Evolutionary conservation across 1,140 invertebrate genomes (phyloP).

Genomic region (Danaus plexippus): DNA sequence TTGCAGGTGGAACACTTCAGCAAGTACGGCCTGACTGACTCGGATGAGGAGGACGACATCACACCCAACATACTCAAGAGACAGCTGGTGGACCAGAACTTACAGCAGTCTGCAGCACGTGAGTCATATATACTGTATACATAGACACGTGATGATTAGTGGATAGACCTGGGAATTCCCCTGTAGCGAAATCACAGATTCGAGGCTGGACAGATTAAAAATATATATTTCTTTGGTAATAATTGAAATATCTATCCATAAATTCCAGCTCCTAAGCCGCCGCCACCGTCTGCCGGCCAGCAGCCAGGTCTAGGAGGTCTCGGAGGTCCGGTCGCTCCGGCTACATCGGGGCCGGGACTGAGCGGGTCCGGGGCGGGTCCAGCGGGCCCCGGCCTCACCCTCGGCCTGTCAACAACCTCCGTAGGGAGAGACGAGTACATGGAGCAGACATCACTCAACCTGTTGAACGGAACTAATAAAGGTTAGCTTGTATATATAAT

Average conservation of each 20-base stretch:
- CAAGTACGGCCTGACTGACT: constrained; percentile 94
- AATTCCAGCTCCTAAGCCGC: constrained; percentile 29
- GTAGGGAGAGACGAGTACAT: constrained; percentile 27
- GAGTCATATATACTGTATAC: constrained; percentile 3
- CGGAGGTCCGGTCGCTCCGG: constrained; percentile 3
- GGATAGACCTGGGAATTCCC: too few relatives aligned
- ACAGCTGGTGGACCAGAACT: constrained; percentile 33
- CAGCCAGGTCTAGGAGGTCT: constrained; percentile 12
- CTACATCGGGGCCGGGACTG: background rate
- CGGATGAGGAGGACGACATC: constrained; percentile 85
- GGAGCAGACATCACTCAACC: constrained; percentile 42
- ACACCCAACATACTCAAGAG: constrained; percentile 45
- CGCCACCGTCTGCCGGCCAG: constrained; percentile 1
- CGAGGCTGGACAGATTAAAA: background rate
- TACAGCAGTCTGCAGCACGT: constrained; percentile 39
- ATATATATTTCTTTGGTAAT: background rate
- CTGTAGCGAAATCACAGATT: too few relatives aligned
- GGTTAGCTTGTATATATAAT: too few relatives aligned
- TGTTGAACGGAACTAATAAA: constrained; percentile 39
- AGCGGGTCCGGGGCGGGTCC: constrained; percentile 21
- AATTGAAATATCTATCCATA: background rate
- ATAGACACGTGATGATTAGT: too few relatives aligned
- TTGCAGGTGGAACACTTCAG: constrained; percentile 94
- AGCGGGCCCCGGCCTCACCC: constrained; percentile 9
- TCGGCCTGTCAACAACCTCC: constrained; percentile 6